Conservation (phyloP, 2,888 invertebrate genomes). For the Drosophila demipolita region DNA sequence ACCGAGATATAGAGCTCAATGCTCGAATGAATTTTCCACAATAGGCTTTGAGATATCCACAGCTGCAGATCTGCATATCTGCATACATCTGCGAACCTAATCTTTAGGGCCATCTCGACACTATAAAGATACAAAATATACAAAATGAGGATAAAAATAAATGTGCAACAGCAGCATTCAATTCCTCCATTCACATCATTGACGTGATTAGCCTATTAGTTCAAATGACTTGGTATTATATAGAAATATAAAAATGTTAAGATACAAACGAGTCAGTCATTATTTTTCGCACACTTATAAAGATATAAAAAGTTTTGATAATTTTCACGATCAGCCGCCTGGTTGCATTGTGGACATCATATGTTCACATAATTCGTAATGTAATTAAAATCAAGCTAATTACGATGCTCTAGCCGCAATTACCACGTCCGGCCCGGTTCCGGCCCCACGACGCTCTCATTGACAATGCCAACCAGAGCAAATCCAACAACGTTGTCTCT, state of each 20-base stretch:
- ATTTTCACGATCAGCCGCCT: constrained; percentile 30
- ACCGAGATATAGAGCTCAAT: neutral
- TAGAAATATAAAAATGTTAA: neutral
- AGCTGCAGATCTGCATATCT: neutral
- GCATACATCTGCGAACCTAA: neutral
- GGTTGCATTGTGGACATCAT: constrained; percentile 14
- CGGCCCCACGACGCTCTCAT: constrained; percentile 36
- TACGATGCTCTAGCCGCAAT: constrained; percentile 66
- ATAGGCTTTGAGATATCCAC: neutral
- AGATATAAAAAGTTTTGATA: neutral
- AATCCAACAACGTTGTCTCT: constrained; percentile 52
- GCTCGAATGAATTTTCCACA: neutral
- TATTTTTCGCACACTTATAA: neutral
- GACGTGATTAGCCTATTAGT: neutral
- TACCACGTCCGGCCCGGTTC: constrained; percentile 67
- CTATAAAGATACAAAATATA: neutral
- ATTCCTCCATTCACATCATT: neutral
- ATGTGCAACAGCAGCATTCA: neutral
- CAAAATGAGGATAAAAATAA: neutral
- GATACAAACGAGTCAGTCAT: neutral
- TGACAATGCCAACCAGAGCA: constrained; percentile 82
- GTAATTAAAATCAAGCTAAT: constrained; percentile 62
- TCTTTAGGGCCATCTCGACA: neutral
- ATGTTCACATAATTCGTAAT: constrained; percentile 21
- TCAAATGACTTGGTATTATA: neutral